phyloP scores from a whole-genome alignment of 2,113 vertebrate species.

The Oncorhynchus nerka region DNA sequence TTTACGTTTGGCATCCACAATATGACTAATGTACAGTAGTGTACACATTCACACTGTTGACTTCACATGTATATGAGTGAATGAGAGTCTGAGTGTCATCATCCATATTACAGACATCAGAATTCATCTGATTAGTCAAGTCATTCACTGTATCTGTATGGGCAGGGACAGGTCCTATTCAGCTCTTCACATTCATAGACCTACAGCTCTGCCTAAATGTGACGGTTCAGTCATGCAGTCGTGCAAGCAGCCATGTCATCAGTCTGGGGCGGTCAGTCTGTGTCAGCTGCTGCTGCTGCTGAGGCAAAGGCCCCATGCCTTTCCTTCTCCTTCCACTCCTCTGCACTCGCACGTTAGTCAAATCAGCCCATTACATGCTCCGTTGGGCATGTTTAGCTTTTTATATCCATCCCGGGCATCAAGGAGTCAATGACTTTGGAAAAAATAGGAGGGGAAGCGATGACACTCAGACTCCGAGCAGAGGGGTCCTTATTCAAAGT shows the following conservation, averaged over 20 bases:
- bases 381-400: slow-evolving; percentile 62
- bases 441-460: slow-evolving; percentile 25
- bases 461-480: not conserved
- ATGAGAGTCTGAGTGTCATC: slow-evolving; percentile 36
- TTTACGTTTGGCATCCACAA: too few species aligned
- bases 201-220: not conserved
- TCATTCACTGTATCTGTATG: too few species aligned
- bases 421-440: slow-evolving; percentile 61
- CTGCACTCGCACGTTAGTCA: slow-evolving; percentile 60
- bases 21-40: not conserved
- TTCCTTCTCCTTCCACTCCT: slow-evolving; percentile 48
- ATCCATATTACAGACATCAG: slow-evolving; percentile 49
- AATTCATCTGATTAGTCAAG: not conserved
- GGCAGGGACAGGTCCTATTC: not conserved
- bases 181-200: not conserved
- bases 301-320: slow-evolving; percentile 10
- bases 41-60: slow-evolving; percentile 21
- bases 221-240: not conserved
- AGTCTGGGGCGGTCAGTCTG: not conserved
- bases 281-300: not conserved
- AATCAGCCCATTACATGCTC: slow-evolving; percentile 66
- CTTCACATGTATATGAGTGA: slow-evolving; percentile 46
- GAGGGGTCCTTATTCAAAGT: not conserved
- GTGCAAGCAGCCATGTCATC: not conserved
- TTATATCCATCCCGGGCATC: slow-evolving; percentile 62